phyloP scores from a whole-genome alignment of 2,113 vertebrate species.

The Clarias macrocephalus region DNA sequence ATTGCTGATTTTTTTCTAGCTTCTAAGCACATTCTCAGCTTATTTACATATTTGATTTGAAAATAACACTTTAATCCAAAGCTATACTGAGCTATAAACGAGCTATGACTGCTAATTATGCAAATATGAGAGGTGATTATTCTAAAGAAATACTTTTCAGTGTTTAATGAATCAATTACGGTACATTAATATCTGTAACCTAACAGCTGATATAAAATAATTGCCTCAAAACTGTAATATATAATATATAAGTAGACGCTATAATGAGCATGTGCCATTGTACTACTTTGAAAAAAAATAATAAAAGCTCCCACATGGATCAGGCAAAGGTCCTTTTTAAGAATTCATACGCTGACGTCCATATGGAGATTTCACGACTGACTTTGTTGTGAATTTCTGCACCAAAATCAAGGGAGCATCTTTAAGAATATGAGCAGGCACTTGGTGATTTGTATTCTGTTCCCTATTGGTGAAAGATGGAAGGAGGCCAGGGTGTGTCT shows the following conservation, averaged over 20 bases:
- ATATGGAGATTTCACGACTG: background rate
- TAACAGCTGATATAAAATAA: background rate
- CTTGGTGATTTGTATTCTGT: conserved; percentile 13
- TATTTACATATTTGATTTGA: background rate
- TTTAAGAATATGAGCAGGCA: background rate
- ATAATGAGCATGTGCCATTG: background rate
- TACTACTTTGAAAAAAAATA: background rate
- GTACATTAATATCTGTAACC: background rate
- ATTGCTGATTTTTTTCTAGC: background rate
- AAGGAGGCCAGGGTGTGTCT: conserved; percentile 54
- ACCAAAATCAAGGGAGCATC: conserved; percentile 7
- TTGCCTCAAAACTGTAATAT: background rate
- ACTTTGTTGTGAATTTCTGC: background rate
- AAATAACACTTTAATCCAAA: background rate
- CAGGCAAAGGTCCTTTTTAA: background rate
- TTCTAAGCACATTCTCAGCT: background rate
- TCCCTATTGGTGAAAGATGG: conserved; percentile 35
- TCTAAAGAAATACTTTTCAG: too few relatives aligned
- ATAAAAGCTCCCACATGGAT: background rate
- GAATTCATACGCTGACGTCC: background rate
- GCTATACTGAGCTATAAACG: too few relatives aligned
- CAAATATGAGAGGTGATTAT: too few relatives aligned
- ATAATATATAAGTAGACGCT: background rate
- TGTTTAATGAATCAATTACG: background rate
- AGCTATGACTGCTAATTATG: too few relatives aligned